Evolutionary conservation across 2,888 invertebrate genomes (phyloP).

Genomic region (Strigamia transsilvanica): DNA sequence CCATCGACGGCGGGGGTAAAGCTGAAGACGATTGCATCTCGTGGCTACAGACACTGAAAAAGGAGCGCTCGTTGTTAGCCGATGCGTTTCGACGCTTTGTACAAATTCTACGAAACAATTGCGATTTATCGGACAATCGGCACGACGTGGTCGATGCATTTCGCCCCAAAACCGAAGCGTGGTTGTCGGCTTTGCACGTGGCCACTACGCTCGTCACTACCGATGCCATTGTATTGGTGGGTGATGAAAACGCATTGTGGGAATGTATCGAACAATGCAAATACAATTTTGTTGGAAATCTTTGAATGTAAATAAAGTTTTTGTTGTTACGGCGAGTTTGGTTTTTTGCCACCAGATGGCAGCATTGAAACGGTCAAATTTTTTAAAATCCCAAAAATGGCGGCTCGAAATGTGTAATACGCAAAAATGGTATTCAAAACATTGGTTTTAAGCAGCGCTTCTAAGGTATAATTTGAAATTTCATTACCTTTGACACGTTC

Average conservation of each 20-base stretch:
- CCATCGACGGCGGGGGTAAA: not conserved
- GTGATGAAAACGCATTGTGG: not conserved
- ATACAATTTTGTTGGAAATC: not conserved
- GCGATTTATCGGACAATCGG: not conserved
- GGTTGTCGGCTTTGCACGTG: not conserved
- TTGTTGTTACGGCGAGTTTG: no score
- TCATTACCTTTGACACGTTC: not conserved
- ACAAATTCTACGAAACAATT: not conserved
- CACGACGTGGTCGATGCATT: conserved; percentile 18
- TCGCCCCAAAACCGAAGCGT: not conserved
- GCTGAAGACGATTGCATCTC: not conserved
- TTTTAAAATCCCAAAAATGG: no score
- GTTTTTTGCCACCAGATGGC: no score
- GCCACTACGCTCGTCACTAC: not conserved
- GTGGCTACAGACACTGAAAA: not conserved
- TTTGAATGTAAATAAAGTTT: not conserved
- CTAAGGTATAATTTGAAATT: not conserved
- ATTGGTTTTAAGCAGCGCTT: not conserved
- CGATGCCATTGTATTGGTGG: not conserved
- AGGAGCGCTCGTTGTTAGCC: not conserved
- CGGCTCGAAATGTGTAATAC: not conserved
- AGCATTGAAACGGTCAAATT: no score
- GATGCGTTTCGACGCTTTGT: not conserved
- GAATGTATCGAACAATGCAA: not conserved
- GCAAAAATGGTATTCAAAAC: not conserved